Percentiles rank a stretch among this genome's conserved stretches.
Evolutionary conservation across 1,140 invertebrate genomes (phyloP).

Genomic region (Tetraneura akinire): DNA sequence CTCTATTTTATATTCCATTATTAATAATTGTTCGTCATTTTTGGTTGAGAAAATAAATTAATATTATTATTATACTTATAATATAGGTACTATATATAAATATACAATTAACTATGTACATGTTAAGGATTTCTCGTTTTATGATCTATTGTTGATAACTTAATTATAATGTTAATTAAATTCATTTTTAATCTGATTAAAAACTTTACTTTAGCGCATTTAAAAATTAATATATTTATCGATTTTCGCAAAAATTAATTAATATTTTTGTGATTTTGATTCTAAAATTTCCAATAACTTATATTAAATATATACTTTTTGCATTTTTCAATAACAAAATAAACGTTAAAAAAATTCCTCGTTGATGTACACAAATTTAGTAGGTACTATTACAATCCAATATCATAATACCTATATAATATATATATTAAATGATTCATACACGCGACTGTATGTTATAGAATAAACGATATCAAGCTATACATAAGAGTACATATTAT

Average conservation of each 20-base stretch:
- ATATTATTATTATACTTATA: no score
- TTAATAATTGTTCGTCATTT: slow-evolving; percentile 13
- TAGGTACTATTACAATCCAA: no score
- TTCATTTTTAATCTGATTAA: slow-evolving; percentile 4
- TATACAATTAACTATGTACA: not conserved
- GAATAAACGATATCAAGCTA: no score
- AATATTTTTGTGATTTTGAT: not conserved
- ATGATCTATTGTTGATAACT: slow-evolving; percentile 9
- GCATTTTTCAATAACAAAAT: no score
- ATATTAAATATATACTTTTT: no score
- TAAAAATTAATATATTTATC: not conserved
- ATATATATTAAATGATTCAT: not conserved
- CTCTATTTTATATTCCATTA: slow-evolving; percentile 25
- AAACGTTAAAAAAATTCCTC: no score
- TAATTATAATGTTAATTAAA: slow-evolving; percentile 22
- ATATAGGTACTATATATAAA: not conserved
- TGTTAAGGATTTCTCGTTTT: not conserved
- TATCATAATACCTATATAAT: not conserved
- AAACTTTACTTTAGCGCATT: not conserved
- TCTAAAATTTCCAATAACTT: not conserved
- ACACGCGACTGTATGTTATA: not conserved
- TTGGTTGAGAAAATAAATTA: slow-evolving; percentile 35
- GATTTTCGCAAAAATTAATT: not conserved
- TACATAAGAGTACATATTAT: no score
- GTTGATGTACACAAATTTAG: no score